phyloP scores from a whole-genome alignment of 2,797 vertebrate genomes.

The Lycodopsis pacificus region DNA sequence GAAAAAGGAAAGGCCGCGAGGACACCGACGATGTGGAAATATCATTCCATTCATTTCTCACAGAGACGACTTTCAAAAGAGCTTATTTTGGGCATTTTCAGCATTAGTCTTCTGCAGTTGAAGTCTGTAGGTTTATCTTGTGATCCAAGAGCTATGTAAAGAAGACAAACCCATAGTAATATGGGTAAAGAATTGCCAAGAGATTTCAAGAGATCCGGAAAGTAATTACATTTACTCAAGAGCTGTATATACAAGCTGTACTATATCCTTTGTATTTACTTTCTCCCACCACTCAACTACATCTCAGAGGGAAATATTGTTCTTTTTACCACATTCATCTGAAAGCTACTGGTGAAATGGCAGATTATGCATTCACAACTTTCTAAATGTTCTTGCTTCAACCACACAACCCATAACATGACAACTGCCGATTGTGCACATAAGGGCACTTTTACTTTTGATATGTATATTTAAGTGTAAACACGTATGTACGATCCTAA shows the following conservation, averaged over 20 bases:
- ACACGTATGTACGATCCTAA: background rate
- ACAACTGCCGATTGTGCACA: background rate
- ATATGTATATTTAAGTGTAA: background rate
- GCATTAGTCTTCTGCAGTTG: constrained; percentile 6
- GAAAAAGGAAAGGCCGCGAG: constrained; percentile 55
- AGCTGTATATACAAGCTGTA: background rate
- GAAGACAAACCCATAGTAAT: background rate
- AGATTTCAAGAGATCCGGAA: background rate
- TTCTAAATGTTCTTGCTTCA: background rate
- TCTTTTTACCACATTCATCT: background rate
- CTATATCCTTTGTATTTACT: background rate
- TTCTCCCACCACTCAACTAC: too few species aligned
- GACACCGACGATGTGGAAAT: constrained; percentile 47
- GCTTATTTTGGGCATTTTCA: constrained; percentile 35
- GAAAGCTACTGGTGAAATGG: background rate
- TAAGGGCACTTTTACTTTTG: background rate
- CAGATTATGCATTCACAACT: background rate
- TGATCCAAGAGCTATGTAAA: constrained; percentile 4
- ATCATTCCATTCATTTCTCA: constrained; percentile 39
- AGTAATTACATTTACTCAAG: background rate
- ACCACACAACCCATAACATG: background rate
- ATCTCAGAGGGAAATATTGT: background rate
- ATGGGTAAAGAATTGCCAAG: too few species aligned
- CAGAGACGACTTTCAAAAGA: constrained; percentile 25
- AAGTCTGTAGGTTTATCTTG: background rate